Evolutionary conservation across 2,797 vertebrate genomes (phyloP).

Genomic region (Silurus lanzhouensis): DNA sequence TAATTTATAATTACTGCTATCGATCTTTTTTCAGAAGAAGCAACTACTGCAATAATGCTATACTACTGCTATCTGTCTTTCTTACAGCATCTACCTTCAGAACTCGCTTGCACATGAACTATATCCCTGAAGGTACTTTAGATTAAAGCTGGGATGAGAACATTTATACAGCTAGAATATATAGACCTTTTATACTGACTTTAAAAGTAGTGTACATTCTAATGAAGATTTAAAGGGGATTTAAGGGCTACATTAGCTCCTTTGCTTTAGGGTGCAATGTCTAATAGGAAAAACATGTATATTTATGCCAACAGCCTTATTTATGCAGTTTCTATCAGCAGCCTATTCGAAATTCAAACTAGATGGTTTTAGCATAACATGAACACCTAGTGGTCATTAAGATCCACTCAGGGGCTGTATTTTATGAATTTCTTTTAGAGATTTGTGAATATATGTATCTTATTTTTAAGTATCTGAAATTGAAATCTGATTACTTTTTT

Average conservation of each 20-base stretch:
- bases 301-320: constrained; percentile 14
- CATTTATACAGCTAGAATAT: constrained; percentile 20
- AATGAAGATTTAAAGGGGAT: constrained; percentile 19
- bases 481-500: background rate
- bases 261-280: constrained; percentile 14
- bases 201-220: background rate
- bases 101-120: constrained; percentile 8
- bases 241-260: constrained; percentile 19
- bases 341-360: background rate
- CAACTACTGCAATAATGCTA: too few species aligned
- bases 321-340: background rate
- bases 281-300: constrained; percentile 18
- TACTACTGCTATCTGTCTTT: background rate
- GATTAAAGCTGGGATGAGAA: constrained; percentile 24
- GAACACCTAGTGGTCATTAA: constrained; percentile 5
- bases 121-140: constrained; percentile 14
- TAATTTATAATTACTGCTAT: constrained; percentile 7
- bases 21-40: background rate
- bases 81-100: constrained; percentile 12
- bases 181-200: constrained; percentile 13
- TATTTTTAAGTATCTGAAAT: background rate
- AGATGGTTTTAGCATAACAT: constrained; percentile 1
- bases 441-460: background rate
- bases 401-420: background rate
- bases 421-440: background rate